phyloP scores from a whole-genome alignment of 2,797 vertebrate genomes.

The Harpagifer antarcticus region DNA sequence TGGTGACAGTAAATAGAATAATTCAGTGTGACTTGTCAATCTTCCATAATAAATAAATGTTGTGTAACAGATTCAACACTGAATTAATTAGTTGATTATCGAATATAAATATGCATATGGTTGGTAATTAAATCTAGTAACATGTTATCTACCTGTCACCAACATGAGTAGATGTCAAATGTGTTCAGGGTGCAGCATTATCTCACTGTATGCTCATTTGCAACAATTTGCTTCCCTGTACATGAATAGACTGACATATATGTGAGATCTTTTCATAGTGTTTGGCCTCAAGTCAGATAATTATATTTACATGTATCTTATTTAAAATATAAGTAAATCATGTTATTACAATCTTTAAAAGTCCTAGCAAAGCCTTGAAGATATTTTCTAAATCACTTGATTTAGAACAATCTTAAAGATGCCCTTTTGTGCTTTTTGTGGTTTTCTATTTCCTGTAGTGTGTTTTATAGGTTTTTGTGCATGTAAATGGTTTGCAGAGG shows the following conservation, averaged over 20 bases:
- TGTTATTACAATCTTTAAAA: background rate
- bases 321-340: background rate
- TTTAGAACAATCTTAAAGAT: background rate
- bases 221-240: background rate
- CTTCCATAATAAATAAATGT: conserved; percentile 22
- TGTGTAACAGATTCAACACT: background rate
- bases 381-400: background rate
- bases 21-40: conserved; percentile 11
- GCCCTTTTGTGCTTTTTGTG: no score
- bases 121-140: background rate
- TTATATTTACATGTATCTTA: no score
- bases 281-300: background rate
- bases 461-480: no score
- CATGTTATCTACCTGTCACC: conserved; percentile 11
- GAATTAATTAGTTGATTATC: conserved; percentile 13
- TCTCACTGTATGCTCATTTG: background rate
- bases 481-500: no score
- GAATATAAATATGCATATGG: background rate
- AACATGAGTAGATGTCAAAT: background rate
- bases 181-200: background rate
- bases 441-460: no score
- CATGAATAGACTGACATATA: background rate
- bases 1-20: background rate
- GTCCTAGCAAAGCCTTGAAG: background rate
- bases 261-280: background rate